Conservation (phyloP, 2,888 invertebrate species). For the Polydrusus cervinus region DNA sequence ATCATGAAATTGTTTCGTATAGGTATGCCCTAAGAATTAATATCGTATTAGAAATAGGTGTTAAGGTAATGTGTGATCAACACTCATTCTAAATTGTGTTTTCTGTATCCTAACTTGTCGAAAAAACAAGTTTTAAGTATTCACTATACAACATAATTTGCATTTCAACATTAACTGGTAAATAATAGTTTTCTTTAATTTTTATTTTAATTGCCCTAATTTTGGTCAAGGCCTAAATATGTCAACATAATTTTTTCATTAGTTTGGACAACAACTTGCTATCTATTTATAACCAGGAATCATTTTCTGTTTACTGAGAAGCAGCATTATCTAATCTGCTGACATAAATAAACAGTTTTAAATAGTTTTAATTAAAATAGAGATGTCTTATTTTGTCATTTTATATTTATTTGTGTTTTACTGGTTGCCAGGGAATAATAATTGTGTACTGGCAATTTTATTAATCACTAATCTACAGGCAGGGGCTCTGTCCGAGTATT, state of each 20-base stretch:
- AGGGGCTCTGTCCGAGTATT: no score
- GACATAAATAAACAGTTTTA: constrained; percentile 26
- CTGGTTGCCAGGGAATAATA: constrained; percentile 13
- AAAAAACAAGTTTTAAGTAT: no score
- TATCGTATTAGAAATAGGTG: no score
- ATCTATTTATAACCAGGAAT: constrained; percentile 20
- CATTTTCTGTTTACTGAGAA: constrained; percentile 29
- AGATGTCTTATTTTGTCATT: constrained; percentile 1
- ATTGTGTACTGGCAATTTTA: background rate
- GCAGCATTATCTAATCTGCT: constrained; percentile 31
- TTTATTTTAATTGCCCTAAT: constrained; percentile 1
- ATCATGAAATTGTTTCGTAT: no score
- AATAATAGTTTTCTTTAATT: constrained; percentile 3
- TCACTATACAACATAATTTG: no score
- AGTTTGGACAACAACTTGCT: constrained; percentile 1
- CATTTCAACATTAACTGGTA: background rate
- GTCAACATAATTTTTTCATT: constrained; percentile 1
- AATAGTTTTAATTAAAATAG: constrained; percentile 3
- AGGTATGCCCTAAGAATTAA: no score
- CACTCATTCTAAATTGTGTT: no score
- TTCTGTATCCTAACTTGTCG: no score
- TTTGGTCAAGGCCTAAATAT: constrained; percentile 6
- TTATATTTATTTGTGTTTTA: background rate
- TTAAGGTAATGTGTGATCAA: no score
- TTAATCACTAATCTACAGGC: background rate